These are phyloP conservation scores for Drosophila bunnanda DNA, from an alignment of 2,888 invertebrate species.

Conservation along the genomic window DNA sequence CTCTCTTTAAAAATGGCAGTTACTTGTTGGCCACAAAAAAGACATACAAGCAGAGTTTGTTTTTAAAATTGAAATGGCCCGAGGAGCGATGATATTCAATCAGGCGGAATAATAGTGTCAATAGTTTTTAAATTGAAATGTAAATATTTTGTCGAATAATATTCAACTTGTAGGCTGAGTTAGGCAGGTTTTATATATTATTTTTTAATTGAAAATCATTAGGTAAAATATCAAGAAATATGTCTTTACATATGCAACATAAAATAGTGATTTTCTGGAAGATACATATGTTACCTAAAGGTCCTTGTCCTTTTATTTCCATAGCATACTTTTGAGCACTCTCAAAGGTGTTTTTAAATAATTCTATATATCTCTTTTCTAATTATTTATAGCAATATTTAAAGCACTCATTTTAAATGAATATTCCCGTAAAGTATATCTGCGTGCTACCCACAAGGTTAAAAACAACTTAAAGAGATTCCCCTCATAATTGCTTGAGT, in stretches of 20 bases:
- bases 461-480: not conserved
- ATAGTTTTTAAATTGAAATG: not conserved
- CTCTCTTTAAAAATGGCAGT: conserved; percentile 1
- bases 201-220: not conserved
- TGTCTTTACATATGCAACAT: not conserved
- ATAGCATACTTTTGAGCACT: not conserved
- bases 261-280: not conserved
- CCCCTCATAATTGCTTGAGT: conserved; percentile 4
- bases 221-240: not conserved
- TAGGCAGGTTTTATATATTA: not conserved
- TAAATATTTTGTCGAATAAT: conserved; percentile 1
- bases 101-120: conserved; percentile 5
- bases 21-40: not conserved
- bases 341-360: not conserved
- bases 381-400: not conserved
- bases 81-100: conserved; percentile 16
- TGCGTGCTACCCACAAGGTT: not conserved
- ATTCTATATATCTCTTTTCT: too few species aligned
- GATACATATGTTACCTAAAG: too few species aligned
- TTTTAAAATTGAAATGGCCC: conserved; percentile 16
- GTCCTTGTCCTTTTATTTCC: too few species aligned
- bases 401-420: too few species aligned
- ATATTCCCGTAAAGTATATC: not conserved
- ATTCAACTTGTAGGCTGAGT: not conserved
- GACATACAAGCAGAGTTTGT: not conserved